Evolutionary conservation across 2,888 invertebrate species (phyloP), one percentile per base, ranked within the genome.

Genomic region (Cerceris rybyensis): DNA sequence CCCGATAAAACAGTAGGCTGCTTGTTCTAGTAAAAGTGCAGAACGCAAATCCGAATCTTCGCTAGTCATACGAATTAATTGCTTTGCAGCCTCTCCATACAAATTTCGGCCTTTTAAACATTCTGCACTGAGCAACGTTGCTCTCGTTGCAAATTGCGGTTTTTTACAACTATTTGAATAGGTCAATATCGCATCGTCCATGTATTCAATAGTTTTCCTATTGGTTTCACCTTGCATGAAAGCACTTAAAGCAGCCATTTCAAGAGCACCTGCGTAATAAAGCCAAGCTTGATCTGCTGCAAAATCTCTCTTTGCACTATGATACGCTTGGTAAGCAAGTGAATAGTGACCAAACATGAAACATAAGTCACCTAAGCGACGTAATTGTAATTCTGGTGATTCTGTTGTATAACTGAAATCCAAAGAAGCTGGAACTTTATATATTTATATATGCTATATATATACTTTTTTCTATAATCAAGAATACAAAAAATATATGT

Each of bases 11-110:
- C 98, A 98, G 89, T 98, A 96, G 0, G 99, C 96, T 0, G 99
- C 98, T 92, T 99, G 98, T 92, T 99, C 99, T 63, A 99, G 93
- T 69, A 99, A 93, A 89, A 99, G 93, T 7, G 98, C 99, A 83
- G 98, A 98, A 70, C 98, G 95, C 70, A 99, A 93, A 93, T 99
- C 99, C n/a, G 98, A 98, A 92, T 99, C 99, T 93, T 99, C 98
- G 85, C 97, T 97, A 9, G 98, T 98, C 97, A 99, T 97, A 77
- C 98, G 95, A 86, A 98, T 98, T 64, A 98, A 94, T 91, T 98
- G 98, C 90, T 96, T 96, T 0, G 99, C 98, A n/a, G 99, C 98
- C 92, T 99, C 99, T 11, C 96, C 96, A 89, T 96, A 97, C 86
- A 96, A 93, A 49, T 95, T 95, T 52, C 96, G 94, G 55, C 95